Conservation (phyloP, 2,888 invertebrate genomes). For the Apamea sordens region DNA sequence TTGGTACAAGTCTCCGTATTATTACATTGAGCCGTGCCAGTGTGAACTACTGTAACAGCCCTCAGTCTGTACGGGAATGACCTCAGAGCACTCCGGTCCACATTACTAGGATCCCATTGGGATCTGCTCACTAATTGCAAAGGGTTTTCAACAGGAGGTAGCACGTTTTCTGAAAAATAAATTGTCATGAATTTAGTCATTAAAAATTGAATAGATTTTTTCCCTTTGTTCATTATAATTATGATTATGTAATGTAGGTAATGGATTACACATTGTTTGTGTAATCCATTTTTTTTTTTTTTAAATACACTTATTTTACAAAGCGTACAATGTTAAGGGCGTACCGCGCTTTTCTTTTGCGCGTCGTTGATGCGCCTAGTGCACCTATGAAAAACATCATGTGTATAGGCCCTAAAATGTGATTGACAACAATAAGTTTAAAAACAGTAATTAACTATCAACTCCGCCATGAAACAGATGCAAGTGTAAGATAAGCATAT, state of each 20-base stretch:
- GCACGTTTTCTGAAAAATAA: constrained; percentile 77
- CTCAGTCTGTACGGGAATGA: constrained; percentile 67
- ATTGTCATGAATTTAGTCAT: not conserved
- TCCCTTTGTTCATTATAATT: no score
- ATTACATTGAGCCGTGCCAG: constrained; percentile 80
- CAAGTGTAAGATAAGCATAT: not conserved
- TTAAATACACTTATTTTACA: not conserved
- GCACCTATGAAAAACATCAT: not conserved
- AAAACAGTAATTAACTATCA: not conserved
- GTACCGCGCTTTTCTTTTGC: not conserved
- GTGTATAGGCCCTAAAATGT: not conserved
- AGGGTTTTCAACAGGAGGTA: constrained; percentile 78
- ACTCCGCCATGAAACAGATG: not conserved
- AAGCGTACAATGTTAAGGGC: not conserved
- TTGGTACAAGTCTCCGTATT: constrained; percentile 74
- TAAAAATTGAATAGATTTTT: not conserved
- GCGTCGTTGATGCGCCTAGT: not conserved
- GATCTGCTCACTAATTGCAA: constrained; percentile 72
- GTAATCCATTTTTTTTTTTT: not conserved
- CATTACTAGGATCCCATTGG: constrained; percentile 70
- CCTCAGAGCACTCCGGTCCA: constrained; percentile 22
- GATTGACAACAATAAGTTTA: not conserved
- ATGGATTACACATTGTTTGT: not conserved
- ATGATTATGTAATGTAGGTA: not conserved
- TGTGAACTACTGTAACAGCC: constrained; percentile 84